Conservation (phyloP, 2,797 vertebrate genomes). For the Argya squamiceps region DNA sequence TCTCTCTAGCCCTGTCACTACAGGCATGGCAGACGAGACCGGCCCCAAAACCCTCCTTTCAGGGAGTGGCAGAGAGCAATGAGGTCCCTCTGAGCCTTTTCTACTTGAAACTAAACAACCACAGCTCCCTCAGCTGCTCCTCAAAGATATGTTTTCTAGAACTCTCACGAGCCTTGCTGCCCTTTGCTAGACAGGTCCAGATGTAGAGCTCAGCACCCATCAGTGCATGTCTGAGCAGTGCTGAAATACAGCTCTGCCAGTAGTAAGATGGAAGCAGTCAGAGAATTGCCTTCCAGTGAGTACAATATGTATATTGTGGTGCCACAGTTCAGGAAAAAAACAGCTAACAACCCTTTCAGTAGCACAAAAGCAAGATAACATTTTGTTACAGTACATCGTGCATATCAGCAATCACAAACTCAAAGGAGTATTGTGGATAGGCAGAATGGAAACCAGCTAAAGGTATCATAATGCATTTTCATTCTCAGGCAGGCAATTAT, state of each 20-base stretch:
- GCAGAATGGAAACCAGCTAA: background rate
- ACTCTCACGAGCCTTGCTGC: background rate
- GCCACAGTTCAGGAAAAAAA: background rate
- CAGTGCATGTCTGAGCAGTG: background rate
- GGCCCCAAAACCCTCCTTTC: background rate
- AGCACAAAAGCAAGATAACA: background rate
- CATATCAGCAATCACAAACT: background rate
- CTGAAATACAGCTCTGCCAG: background rate
- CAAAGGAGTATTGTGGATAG: background rate
- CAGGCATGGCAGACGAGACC: background rate
- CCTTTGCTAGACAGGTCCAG: background rate
- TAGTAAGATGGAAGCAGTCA: background rate
- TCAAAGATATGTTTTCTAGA: background rate
- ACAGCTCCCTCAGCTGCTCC: background rate
- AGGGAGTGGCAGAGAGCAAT: background rate
- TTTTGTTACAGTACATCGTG: background rate
- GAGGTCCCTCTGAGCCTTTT: background rate
- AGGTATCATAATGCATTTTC: background rate
- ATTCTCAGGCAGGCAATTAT: conserved; percentile 4
- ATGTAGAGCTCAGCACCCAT: background rate
- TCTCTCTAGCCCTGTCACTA: background rate
- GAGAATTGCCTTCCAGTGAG: background rate
- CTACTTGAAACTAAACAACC: background rate
- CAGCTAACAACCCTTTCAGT: background rate
- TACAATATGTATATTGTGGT: background rate